Percentiles rank a stretch among this genome's conserved stretches.
phyloP scores from a whole-genome alignment of 2,888 invertebrate species.

The Deroplatys truncata region DNA sequence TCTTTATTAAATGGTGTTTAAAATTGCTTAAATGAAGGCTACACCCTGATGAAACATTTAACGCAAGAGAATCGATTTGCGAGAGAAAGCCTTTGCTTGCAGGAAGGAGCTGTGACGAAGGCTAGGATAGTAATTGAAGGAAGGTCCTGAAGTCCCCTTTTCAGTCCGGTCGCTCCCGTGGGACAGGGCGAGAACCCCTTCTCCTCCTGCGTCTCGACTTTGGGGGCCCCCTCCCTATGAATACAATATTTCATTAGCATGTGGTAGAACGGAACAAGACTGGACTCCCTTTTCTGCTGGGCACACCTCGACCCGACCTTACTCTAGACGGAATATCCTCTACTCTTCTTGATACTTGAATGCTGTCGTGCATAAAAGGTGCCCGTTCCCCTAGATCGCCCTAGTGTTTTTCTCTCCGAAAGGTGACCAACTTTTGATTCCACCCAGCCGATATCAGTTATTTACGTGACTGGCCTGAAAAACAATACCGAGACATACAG shows the following conservation, averaged over 20 bases:
- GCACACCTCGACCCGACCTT: neutral
- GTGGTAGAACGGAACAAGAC: conserved; percentile 18
- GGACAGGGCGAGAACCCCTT: neutral
- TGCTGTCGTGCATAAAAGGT: too few relatives aligned
- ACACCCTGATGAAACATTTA: neutral
- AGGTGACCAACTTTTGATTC: too few relatives aligned
- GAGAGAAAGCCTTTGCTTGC: neutral
- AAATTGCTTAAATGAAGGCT: neutral
- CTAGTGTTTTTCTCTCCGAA: too few relatives aligned
- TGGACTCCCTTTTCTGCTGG: neutral
- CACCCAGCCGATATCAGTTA: too few relatives aligned
- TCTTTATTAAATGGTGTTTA: neutral
- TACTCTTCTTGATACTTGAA: neutral
- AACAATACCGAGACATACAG: too few relatives aligned
- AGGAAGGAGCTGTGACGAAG: neutral
- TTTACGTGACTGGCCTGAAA: too few relatives aligned
- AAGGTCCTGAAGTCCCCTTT: conserved; percentile 8
- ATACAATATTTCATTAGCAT: conserved; percentile 47
- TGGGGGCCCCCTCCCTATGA: conserved; percentile 41
- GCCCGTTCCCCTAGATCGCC: too few relatives aligned
- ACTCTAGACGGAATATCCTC: neutral
- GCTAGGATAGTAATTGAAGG: conserved; percentile 8
- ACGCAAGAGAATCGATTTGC: neutral
- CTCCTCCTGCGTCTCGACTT: conserved; percentile 13
- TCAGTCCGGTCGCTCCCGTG: conserved; percentile 5